Evolutionary conservation across 2,888 invertebrate genomes (phyloP).

Genomic region (Bugula neritina): DNA sequence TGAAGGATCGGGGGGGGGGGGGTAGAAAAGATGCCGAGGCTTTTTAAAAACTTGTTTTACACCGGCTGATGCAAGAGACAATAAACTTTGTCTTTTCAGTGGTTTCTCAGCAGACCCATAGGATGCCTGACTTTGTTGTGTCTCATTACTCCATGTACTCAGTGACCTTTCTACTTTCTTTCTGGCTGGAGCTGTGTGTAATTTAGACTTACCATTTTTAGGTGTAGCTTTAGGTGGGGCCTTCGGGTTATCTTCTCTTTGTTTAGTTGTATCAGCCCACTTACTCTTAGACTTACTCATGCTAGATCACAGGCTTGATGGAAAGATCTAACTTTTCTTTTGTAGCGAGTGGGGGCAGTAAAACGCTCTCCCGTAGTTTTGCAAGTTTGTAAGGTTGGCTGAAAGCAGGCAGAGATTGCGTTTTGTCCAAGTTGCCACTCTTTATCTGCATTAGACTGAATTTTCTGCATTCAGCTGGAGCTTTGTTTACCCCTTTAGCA

Average conservation of each 20-base stretch:
- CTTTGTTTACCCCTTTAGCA: too few relatives aligned
- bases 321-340: too few relatives aligned
- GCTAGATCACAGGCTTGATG: too few relatives aligned
- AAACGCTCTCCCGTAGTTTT: constrained; percentile 12
- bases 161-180: background rate
- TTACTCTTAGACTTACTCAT: too few relatives aligned
- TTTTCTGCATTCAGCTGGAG: too few relatives aligned
- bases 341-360: background rate
- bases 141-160: background rate
- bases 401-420: background rate
- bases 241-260: constrained; percentile 52
- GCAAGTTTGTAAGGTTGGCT: background rate
- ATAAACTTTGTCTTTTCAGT: constrained; percentile 12
- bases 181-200: background rate
- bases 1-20: constrained; percentile 17
- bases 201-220: too few relatives aligned
- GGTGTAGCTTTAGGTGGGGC: too few relatives aligned
- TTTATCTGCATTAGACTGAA: background rate
- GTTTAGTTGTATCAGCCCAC: constrained; percentile 45
- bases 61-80: background rate
- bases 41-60: constrained; percentile 18
- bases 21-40: constrained; percentile 22
- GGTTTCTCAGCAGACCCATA: constrained; percentile 22
- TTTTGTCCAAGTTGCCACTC: background rate
- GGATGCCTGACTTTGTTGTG: background rate